Conservation (phyloP, 2,797 vertebrate species). For the Sebastolobus altivelis region DNA sequence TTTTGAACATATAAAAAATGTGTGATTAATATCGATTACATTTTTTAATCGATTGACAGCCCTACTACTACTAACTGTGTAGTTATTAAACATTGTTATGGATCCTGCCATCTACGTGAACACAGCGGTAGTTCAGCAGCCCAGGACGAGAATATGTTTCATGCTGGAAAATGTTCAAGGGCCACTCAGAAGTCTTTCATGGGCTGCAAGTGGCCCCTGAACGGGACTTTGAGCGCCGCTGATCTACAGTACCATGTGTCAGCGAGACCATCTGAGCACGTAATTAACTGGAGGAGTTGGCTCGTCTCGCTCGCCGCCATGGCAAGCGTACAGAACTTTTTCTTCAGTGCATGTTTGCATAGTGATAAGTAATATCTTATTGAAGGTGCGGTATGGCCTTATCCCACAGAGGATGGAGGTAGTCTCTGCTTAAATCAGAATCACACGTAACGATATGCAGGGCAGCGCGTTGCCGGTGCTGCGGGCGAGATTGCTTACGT, state of each 20-base stretch:
- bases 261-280: slow-evolving; percentile 59
- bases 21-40: too few relatives aligned
- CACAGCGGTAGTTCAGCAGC: slow-evolving; percentile 3
- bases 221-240: slow-evolving; percentile 49
- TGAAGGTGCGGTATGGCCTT: slow-evolving; percentile 53
- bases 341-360: slow-evolving; percentile 56
- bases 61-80: not conserved
- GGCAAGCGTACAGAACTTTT: slow-evolving; percentile 63
- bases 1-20: too few relatives aligned
- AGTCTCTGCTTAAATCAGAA: slow-evolving; percentile 39
- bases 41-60: too few relatives aligned
- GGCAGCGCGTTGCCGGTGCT: slow-evolving; percentile 30
- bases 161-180: slow-evolving; percentile 68
- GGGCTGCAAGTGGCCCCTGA: slow-evolving; percentile 61
- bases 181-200: slow-evolving; percentile 62
- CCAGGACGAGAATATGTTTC: slow-evolving; percentile 28
- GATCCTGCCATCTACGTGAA: slow-evolving; percentile 21
- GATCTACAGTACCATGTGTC: slow-evolving; percentile 62
- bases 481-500: slow-evolving; percentile 42
- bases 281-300: slow-evolving; percentile 70
- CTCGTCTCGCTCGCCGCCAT: slow-evolving; percentile 27
- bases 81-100: slow-evolving; percentile 50
- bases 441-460: slow-evolving; percentile 49
- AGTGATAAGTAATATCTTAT: slow-evolving; percentile 60
- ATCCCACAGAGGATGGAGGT: slow-evolving; percentile 22